phyloP scores from a whole-genome alignment of 2,797 vertebrate genomes.

The Podarcis lilfordi region DNA sequence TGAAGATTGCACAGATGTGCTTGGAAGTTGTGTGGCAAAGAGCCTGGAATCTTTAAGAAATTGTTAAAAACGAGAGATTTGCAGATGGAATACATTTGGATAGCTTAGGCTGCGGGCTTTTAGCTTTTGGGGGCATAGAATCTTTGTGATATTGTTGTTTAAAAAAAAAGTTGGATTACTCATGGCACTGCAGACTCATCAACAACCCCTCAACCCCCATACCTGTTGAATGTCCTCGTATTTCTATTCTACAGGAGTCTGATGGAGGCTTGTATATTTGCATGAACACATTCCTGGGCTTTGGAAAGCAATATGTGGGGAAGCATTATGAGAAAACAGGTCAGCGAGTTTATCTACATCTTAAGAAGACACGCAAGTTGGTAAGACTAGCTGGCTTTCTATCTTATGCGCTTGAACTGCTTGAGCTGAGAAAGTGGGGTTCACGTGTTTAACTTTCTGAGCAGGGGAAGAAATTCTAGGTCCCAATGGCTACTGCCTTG shows the following conservation, averaged over 20 bases:
- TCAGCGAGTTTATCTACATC: constrained; percentile 93
- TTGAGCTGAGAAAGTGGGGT: not conserved
- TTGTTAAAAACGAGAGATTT: not conserved
- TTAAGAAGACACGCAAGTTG: constrained; percentile 89
- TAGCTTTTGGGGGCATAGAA: not conserved
- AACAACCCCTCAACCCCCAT: not conserved
- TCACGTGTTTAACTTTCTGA: not conserved
- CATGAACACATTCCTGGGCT: constrained; percentile 98
- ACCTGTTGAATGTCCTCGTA: not conserved
- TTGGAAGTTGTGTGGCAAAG: not conserved
- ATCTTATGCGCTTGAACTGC: accelerated
- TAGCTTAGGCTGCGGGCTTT: not conserved
- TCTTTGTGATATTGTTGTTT: not conserved
- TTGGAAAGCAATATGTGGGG: constrained; percentile 93
- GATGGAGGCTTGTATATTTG: constrained; percentile 96
- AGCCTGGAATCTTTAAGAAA: not conserved
- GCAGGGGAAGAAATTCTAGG: not conserved
- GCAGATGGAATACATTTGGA: not conserved
- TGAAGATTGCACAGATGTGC: not conserved
- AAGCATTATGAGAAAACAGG: constrained; percentile 89
- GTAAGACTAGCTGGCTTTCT: constrained; percentile 55
- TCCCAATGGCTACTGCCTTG: not conserved
- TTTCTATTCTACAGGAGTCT: constrained; percentile 83
- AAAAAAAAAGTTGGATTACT: no score
- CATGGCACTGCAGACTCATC: not conserved